phyloP scores from a whole-genome alignment of 2,797 vertebrate genomes.

The Rhinatrema bivittatum region DNA sequence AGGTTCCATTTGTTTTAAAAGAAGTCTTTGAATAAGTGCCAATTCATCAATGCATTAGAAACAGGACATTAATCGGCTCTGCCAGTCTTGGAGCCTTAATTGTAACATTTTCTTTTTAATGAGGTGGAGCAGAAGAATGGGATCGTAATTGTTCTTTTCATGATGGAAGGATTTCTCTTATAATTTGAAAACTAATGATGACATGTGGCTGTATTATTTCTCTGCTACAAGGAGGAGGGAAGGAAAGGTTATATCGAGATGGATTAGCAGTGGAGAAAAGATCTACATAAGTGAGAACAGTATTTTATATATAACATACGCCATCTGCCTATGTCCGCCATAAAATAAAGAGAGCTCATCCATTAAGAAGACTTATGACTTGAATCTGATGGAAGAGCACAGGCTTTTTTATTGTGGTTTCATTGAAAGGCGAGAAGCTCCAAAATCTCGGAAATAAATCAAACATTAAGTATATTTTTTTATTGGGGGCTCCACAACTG shows the following conservation, averaged over 20 bases:
- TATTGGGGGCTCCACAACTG: not conserved
- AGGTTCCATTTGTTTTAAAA: too few species aligned
- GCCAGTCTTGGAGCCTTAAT: conserved; percentile 6
- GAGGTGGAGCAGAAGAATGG: conserved; percentile 32
- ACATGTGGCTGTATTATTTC: not conserved
- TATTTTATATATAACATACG: not conserved
- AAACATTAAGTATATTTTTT: not conserved
- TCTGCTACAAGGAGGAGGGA: not conserved
- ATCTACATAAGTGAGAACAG: rapidly evolving
- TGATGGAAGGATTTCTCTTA: conserved; percentile 17
- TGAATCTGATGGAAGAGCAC: not conserved
- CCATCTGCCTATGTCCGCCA: not conserved
- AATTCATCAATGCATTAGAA: conserved; percentile 33
- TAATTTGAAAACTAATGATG: conserved; percentile 6
- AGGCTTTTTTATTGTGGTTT: not conserved
- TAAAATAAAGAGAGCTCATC: not conserved
- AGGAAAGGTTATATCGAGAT: not conserved
- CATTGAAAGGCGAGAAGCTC: not conserved
- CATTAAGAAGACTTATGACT: conserved; percentile 2
- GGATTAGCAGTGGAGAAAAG: not conserved
- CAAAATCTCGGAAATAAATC: not conserved
- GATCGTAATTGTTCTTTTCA: conserved; percentile 24
- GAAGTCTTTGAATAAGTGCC: conserved; percentile 17
- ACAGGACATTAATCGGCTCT: conserved; percentile 39
- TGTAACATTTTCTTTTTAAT: conserved; percentile 33